phyloP scores from a whole-genome alignment of 30 jellyfish, hydroid and myxozoan species.

The Mastigias papua region DNA sequence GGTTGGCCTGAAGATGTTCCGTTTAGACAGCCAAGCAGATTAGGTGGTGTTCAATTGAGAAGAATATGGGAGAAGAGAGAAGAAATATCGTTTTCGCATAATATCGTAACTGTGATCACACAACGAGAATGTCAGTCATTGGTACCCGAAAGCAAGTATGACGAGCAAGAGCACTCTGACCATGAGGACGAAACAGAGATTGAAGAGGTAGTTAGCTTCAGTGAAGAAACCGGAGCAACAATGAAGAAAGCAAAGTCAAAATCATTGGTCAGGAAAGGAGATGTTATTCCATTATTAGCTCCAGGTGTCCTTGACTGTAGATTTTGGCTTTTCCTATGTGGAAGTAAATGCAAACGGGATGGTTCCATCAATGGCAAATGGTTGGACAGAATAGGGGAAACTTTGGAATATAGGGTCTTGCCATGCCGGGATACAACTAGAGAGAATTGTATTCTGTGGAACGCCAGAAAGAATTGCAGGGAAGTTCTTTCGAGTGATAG shows the following conservation, averaged over 20 bases:
- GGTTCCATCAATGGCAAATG: constrained; percentile 49
- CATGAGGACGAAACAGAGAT: not conserved
- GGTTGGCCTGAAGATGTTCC: constrained; percentile 49
- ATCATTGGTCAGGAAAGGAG: constrained; percentile 55
- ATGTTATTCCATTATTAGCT: constrained; percentile 53
- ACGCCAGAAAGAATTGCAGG: not conserved
- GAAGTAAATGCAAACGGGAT: constrained; percentile 36
- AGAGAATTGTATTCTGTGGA: not conserved
- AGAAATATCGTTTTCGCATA: not conserved
- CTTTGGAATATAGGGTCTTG: too few relatives aligned
- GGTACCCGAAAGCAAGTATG: not conserved
- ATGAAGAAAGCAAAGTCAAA: constrained; percentile 35
- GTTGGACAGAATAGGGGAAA: not conserved
- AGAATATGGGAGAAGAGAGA: constrained; percentile 3
- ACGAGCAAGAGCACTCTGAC: not conserved
- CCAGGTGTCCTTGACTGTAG: constrained; percentile 23
- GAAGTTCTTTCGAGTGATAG: not conserved
- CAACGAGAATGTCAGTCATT: not conserved
- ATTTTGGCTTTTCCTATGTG: constrained; percentile 53
- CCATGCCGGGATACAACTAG: not conserved
- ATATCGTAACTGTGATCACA: not conserved
- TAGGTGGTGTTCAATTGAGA: constrained; percentile 10
- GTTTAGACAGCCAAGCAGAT: constrained; percentile 14
- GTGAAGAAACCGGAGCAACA: not conserved
- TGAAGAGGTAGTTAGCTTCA: constrained; percentile 1